Base-by-base conservation (phyloP, 2,888 invertebrate genomes). In the Hypolimnas misippus region DNA sequence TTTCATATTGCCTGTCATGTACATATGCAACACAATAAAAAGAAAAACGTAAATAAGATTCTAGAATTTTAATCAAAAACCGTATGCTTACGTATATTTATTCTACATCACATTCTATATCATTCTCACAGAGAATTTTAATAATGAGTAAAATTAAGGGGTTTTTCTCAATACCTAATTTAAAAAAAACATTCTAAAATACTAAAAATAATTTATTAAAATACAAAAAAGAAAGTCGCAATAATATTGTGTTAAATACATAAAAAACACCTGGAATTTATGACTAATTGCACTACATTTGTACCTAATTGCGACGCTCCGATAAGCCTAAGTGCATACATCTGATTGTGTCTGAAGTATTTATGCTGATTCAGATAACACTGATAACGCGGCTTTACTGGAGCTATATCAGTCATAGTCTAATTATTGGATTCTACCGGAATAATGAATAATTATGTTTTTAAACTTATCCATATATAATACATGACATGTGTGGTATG, bases 291-390 rank as follows among this genome's bases (percentile, higher is more conserved):
- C 29, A 52, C 14, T 35, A 52, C 35, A 52, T 29, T 49, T 52
- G 52, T 29, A 52, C 52, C 19, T 52, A 52, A 52, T 35, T 35
- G 35, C 52, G 33, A 33, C 17, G 52, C 52, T 17, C 52, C 35
- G 52, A 52, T 52, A 52, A 52, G n/a, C 2, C 52, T 52, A 52
- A 52, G 52, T 52, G 52, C 52, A 35, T 8, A 52, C 33, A 52
- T 52, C 33, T 19, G 35, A 52, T 52, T 21, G 21, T 12, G 14
- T 7, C 52, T 21, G 35, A 52, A 35, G 52, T 52, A 52, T 52
- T 52, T 35, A 52, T 33, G 19, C 33, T 31, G 17, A n/a, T 29
- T 52, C 33, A 7, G 52, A 52, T 19, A 52, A 35, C 35, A n/a
- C 17, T 35, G 52, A 52, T 52, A 52, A 17, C 7, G 3, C 46